These are phyloP conservation scores for Campoletis sonorensis DNA, from an alignment of 1,140 invertebrate species.

Conservation along the genomic window DNA sequence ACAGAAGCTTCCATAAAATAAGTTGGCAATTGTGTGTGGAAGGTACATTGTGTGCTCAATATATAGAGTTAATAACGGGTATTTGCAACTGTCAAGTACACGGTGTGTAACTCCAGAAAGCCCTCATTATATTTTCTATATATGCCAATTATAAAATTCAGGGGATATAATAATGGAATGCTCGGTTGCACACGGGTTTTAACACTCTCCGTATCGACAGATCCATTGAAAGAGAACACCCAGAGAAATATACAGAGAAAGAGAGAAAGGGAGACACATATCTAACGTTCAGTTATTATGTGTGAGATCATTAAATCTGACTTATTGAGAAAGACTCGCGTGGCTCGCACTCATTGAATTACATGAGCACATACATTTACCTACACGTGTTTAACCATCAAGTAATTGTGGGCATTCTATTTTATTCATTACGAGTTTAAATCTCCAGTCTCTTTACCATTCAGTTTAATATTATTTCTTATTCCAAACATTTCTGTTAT, in stretches of 20 bases:
- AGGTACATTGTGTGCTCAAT: not conserved
- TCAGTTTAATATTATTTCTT: too few relatives aligned
- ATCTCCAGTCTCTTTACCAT: too few relatives aligned
- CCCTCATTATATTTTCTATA: conserved; percentile 23
- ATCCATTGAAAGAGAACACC: not conserved
- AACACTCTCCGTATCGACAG: not conserved
- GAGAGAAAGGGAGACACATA: not conserved
- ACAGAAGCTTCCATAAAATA: not conserved
- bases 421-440: too few relatives aligned
- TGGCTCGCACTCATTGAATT: conserved; percentile 22
- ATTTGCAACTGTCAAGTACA: conserved; percentile 30
- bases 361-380: not conserved
- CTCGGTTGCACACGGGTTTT: not conserved
- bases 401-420: too few relatives aligned
- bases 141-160: conserved; percentile 22
- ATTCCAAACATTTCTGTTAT: too few relatives aligned
- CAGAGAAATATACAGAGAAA: not conserved
- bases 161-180: conserved; percentile 14
- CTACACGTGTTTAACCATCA: not conserved
- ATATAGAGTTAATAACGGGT: conserved; percentile 11
- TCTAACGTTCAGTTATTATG: not conserved
- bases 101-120: conserved; percentile 3
- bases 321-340: conserved; percentile 33
- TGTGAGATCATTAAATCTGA: conserved; percentile 34
- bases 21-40: not conserved